Conservation (phyloP, 2,797 vertebrate genomes). For the Acipenser transmontanus region DNA sequence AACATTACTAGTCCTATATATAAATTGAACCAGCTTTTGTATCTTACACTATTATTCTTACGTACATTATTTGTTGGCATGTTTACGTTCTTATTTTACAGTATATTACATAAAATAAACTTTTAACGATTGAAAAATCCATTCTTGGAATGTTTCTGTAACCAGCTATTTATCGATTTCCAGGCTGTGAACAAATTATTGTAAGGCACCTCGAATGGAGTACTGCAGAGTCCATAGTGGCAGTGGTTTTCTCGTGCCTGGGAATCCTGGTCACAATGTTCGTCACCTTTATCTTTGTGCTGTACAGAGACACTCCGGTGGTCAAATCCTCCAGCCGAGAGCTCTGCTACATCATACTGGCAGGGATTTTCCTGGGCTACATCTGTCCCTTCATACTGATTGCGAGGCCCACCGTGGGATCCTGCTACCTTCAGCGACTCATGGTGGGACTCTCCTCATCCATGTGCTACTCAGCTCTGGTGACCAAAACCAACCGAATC, state of each 20-base stretch:
- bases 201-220: conserved; percentile 91
- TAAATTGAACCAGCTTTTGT: too few relatives aligned
- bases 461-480: conserved; percentile 96
- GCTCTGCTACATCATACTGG: conserved; percentile 95
- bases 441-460: conserved; percentile 91
- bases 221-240: conserved; percentile 90
- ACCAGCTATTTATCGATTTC: conserved; percentile 11
- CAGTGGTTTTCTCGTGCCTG: conserved; percentile 89
- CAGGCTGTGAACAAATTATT: conserved; percentile 83
- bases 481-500: conserved; percentile 97
- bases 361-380: conserved; percentile 93
- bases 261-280: conserved; percentile 95
- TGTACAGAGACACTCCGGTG: conserved; percentile 94
- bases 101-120: too few relatives aligned
- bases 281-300: conserved; percentile 93
- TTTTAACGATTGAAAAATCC: background rate
- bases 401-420: conserved; percentile 80
- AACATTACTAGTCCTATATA: too few relatives aligned
- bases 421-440: conserved; percentile 93
- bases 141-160: background rate
- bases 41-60: too few relatives aligned
- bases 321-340: conserved; percentile 96
- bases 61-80: too few relatives aligned
- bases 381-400: conserved; percentile 95
- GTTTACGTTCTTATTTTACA: too few relatives aligned